Conservation (phyloP, 1,140 invertebrate genomes). For the Sarcophaga peregrina region DNA sequence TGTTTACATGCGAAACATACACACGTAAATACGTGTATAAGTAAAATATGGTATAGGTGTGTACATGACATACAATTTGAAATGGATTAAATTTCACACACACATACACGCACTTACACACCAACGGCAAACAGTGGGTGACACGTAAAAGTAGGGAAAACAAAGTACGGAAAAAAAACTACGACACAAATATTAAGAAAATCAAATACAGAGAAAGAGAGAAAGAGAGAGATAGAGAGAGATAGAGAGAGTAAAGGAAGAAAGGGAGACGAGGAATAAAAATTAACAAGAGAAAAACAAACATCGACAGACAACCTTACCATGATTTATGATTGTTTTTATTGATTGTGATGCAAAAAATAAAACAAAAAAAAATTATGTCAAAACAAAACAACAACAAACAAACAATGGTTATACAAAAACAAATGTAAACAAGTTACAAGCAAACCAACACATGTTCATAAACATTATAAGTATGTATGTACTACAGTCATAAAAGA, state of each 20-base stretch:
- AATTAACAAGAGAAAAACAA: neutral
- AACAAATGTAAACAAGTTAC: conserved; percentile 16
- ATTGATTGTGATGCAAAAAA: conserved; percentile 34
- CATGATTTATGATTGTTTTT: conserved; percentile 37
- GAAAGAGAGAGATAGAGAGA: too few species aligned
- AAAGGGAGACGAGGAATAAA: conserved; percentile 3
- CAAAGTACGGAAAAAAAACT: conserved; percentile 11
- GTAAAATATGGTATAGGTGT: neutral
- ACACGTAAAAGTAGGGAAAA: neutral
- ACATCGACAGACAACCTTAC: conserved; percentile 38
- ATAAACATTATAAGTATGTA: neutral
- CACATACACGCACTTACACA: too few species aligned
- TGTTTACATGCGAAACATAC: neutral
- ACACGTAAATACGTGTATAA: neutral
- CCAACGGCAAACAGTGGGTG: conserved; percentile 33
- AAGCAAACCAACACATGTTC: neutral
- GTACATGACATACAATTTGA: conserved; percentile 25
- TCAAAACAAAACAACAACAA: conserved; percentile 11
- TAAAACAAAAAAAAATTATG: neutral
- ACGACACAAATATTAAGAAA: neutral
- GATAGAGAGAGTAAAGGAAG: too few species aligned
- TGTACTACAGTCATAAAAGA: neutral
- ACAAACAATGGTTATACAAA: conserved; percentile 29
- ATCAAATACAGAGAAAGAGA: too few species aligned
- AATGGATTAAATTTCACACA: conserved; percentile 42